Percentiles rank a stretch among this genome's conserved stretches.
Conservation (phyloP, 2,113 vertebrate genomes). For the Cromileptes altivelis region DNA sequence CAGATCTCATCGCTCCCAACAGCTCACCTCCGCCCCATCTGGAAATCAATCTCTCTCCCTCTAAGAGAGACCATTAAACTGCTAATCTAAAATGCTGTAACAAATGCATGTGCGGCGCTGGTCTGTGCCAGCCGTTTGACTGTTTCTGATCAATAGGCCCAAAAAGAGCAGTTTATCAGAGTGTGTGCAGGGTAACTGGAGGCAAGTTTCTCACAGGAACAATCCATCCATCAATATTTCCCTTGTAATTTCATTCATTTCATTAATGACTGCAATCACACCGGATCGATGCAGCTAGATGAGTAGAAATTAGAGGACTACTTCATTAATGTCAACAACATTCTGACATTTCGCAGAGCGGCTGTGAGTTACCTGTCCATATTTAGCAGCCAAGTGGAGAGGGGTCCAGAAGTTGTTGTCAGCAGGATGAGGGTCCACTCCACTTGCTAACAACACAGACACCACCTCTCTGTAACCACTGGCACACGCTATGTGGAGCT, state of each 20-base stretch:
- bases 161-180: conserved; percentile 62
- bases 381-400: conserved; percentile 94
- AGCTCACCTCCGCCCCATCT: conserved; percentile 30
- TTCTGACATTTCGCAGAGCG: neutral
- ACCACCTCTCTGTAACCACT: conserved; percentile 92
- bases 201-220: conserved; percentile 22
- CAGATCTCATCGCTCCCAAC: conserved; percentile 29
- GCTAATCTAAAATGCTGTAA: conserved; percentile 62
- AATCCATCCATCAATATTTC: conserved; percentile 43
- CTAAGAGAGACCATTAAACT: conserved; percentile 52
- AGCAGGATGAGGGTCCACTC: conserved; percentile 86
- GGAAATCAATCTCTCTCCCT: conserved; percentile 72
- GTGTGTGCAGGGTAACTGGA: conserved; percentile 33
- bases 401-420: conserved; percentile 93
- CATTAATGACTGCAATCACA: conserved; percentile 18
- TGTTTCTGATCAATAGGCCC: conserved; percentile 56
- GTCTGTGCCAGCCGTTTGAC: conserved; percentile 32
- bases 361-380: conserved; percentile 90
- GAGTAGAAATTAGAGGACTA: neutral
- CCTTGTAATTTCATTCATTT: conserved; percentile 58
- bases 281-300: conserved; percentile 21
- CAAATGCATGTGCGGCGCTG: conserved; percentile 29
- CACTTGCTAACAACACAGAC: conserved; percentile 87
- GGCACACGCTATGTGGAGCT: conserved; percentile 94
- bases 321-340: conserved; percentile 24